Evolutionary conservation across 2,113 vertebrate species (phyloP), one percentile per base, ranked within the genome.

Genomic region (Ascaphus truei): DNA sequence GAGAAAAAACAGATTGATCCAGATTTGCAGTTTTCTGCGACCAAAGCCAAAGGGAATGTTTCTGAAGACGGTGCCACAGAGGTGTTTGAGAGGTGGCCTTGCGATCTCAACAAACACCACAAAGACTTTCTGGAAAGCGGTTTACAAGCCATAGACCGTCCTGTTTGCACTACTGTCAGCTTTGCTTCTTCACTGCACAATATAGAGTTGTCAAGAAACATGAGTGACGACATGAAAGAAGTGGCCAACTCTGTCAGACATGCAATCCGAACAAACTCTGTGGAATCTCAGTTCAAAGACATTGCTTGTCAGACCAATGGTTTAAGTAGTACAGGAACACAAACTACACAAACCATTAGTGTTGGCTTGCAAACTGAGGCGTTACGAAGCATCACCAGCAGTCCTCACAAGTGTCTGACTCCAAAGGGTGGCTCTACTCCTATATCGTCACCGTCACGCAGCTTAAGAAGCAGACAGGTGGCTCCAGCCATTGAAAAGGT

Each of bases 221-320:
- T 98, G 92, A 98, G 96, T 0, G 96, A 98, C 0, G 95, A 99
- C 71, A 98, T 98, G 96, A 99, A 99, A 84, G 97, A 98, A 79
- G 96, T 96, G 0, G 97, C 96, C 8, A 96, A 94, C 79, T 98
- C 95, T 0, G 93, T 94, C 29, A 88, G 94, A 39, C 94, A 92
- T 0, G 84, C 92, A 27, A 92, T 95, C 75, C 92, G 93, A 72
- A 76, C 86, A 3, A 81, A 80, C 45, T 87, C 92, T 0, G 7
- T 76, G 0, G 83, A 88, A 51, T 83, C 84, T 4, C 86, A 82
- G 43, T 85, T 93, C 22, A 92, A 90, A 74, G 96, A 98, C 79
- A 94, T 62, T 0, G 93, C 94, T 0, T 96, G 94, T 81, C 97
- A 99, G 80, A 99, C 97, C 67, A 96, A 96, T 2, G 94, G 93